Percentiles rank a stretch among this genome's conserved stretches.
Conservation (phyloP, 2,113 vertebrate species). For the Gymnobelideus leadbeateri region DNA sequence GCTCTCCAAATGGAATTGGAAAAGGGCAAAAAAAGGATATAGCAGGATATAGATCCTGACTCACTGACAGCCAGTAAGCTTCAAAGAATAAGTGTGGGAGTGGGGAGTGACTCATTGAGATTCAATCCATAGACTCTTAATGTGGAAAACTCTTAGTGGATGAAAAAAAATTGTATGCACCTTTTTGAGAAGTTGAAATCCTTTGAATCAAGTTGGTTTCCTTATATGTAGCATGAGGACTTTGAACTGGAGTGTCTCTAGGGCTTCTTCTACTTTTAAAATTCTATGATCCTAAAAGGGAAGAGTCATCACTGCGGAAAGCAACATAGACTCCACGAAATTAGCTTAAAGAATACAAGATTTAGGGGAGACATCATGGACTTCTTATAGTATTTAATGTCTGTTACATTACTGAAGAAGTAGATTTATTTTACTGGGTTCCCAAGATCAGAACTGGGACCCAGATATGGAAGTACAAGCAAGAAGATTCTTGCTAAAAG, state of each 20-base stretch:
- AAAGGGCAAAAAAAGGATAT: neutral
- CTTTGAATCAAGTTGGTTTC: neutral
- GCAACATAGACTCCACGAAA: neutral
- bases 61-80: neutral
- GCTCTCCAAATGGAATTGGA: neutral
- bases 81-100: neutral
- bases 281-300: neutral
- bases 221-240: neutral
- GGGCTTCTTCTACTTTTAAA: neutral
- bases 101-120: constrained; percentile 38
- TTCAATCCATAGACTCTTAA: neutral
- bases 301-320: neutral
- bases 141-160: neutral
- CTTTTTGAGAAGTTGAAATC: neutral
- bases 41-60: neutral
- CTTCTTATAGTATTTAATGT: neutral
- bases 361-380: neutral
- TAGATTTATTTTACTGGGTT: neutral
- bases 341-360: neutral
- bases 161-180: too few species aligned
- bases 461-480: neutral
- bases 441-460: neutral
- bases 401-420: neutral
- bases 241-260: neutral
- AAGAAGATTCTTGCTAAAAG: neutral